Evolutionary conservation across 2,797 vertebrate species (phyloP), one percentile per base, ranked within the genome.

Genomic region (Darevskia mixta): DNA sequence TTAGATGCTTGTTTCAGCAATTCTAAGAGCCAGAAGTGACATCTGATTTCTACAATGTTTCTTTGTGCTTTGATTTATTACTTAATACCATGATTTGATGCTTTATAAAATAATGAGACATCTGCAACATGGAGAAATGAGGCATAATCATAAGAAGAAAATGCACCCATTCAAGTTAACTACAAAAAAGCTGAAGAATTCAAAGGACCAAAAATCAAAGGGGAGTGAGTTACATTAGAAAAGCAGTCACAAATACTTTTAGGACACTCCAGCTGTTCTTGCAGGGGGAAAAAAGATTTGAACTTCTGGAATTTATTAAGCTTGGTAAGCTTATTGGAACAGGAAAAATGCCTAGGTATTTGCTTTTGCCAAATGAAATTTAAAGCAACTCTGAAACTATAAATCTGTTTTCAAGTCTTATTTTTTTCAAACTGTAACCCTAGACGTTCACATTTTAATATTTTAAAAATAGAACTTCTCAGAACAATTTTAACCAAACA

Each of bases 401-500:
- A 92, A 64, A 90, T 78, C 25, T 84, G 77, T 43, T 83, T 3
- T 72, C 92, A 88, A 86, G 76, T 72, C 88, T 79, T n/a, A 87
- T 61, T 8, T 8, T 15, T 71, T 5, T 7, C 79, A 87, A 86
- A 89, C 17, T 43, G 58, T 79, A 84, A 38, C 82, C 32, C 2
- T 89, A 75, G 91, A 86, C 5, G 43, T 61, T 82, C 27, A 3
- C 83, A 55, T 83, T 90, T 55, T 79, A 75, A 61, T 55, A 58
- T 75, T 17, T 5, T 1, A 49, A 73, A 73, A 73, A 49, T 2
- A 79, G 20, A 90, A 38, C 8, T 2, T 86, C 84, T 87, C 38
- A 85, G 88, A 23, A 10, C 93, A 93, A n/a, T 71, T 92, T 55
- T 91, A 80, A 82, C 83, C 86, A 92, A 95, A 92, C 90, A 82